Conservation (phyloP, 2,113 vertebrate species). For the Alligator sinensis region DNA sequence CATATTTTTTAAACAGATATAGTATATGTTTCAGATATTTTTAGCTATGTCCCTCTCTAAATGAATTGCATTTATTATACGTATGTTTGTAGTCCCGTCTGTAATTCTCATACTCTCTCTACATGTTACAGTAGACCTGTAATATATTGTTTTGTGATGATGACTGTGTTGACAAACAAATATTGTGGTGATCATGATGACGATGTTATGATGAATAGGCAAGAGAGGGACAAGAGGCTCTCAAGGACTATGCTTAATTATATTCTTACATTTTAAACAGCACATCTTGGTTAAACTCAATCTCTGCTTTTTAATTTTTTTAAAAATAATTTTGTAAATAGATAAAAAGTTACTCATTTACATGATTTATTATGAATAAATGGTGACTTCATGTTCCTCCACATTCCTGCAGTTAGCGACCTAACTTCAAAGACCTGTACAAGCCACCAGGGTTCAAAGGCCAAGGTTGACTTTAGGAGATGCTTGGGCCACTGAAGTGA, state of each 20-base stretch:
- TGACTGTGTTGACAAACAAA: background rate
- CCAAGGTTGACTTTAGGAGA: background rate
- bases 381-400: too few species aligned
- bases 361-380: too few species aligned
- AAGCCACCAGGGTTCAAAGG: background rate
- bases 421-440: background rate
- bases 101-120: background rate
- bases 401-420: too few species aligned
- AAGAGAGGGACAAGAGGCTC: background rate
- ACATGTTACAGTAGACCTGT: constrained; percentile 18
- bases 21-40: background rate
- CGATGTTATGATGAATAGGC: too few species aligned
- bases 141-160: constrained; percentile 8
- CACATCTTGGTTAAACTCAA: background rate
- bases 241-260: background rate
- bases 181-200: background rate
- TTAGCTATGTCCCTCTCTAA: background rate
- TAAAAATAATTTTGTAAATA: too few species aligned
- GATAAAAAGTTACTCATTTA: too few species aligned
- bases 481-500: background rate
- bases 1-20: background rate
- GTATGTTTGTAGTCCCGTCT: background rate
- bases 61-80: constrained; percentile 29
- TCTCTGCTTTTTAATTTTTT: background rate
- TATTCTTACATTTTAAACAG: background rate